Percentiles rank a stretch among this genome's conserved stretches.
These are phyloP conservation scores for Peromyscus aztecus DNA, from an alignment of 2,797 vertebrate species.

Conservation along the genomic window DNA sequence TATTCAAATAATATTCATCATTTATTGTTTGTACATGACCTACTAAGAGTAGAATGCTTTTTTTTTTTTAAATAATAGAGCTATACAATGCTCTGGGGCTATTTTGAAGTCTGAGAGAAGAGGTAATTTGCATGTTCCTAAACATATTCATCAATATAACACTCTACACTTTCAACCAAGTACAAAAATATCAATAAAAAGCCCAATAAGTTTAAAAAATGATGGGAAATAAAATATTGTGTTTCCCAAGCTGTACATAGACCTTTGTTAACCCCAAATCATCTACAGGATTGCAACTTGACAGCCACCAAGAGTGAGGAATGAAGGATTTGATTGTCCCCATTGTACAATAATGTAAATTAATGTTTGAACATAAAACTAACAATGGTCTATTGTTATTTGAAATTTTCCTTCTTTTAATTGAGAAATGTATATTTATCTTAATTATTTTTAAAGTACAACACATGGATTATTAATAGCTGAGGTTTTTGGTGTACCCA, in stretches of 20 bases:
- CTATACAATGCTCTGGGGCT: accelerated
- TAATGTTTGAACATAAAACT: not conserved
- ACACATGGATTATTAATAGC: not conserved
- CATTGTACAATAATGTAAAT: not conserved
- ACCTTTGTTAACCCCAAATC: not conserved
- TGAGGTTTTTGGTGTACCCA: too few species aligned
- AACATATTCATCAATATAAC: not conserved
- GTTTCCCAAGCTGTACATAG: not conserved
- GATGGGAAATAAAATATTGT: not conserved
- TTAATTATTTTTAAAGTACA: not conserved
- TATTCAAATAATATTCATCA: not conserved
- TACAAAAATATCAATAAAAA: not conserved
- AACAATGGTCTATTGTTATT: not conserved
- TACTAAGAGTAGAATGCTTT: not conserved
- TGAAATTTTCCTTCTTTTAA: not conserved
- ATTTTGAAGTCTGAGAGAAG: accelerated
- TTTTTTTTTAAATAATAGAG: not conserved
- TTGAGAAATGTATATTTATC: not conserved
- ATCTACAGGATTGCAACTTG: not conserved
- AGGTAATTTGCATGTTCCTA: not conserved
- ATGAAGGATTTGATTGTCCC: accelerated
- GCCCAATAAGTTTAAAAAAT: not conserved
- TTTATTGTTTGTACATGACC: not conserved
- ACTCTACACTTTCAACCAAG: not conserved
- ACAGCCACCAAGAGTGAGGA: not conserved